Evolutionary conservation across 2,113 vertebrate species (phyloP), one percentile per base, ranked within the genome.

Genomic region (Okapia johnstoni): DNA sequence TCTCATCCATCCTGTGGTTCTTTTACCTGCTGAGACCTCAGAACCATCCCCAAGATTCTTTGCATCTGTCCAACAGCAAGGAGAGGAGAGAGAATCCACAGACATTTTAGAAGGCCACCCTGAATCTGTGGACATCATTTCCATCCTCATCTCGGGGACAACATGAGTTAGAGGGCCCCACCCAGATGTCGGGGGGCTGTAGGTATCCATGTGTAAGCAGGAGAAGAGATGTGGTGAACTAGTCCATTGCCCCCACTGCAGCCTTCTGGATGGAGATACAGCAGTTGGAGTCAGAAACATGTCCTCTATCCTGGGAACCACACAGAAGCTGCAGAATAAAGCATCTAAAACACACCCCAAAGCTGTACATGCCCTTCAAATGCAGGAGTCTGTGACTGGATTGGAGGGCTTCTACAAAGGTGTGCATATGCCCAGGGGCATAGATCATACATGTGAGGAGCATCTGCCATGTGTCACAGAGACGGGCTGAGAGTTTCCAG

Each of bases 401-500:
- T 8, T n/a, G 25, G 40, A 40, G 11, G 10, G 8, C 10, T 83
- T 21, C 52, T 16, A 23, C n/a, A 83, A n/a, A 25, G 80, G 13
- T 21, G n/a, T 55, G 80, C 19, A 5, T 26, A 25, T 25, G 33
- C 52, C 80, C 4, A 15, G 61, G n/a, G 43, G 30, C 14, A 14
- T 7, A 21, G 6, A 21, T n/a, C 43, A 28, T 3, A 48, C 1
- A 4, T 2, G 13, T 46, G 43, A 54, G 46, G 46, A 60, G 3
- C 55, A 8, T 28, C 15, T 48, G 58, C 55, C 11, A 6, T 0
- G 0, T 36, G 58, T 33, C 66, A 15, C 5, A 30, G 15, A 70
- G 48, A 25, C 17, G 54, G 66, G 30, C 16, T 1, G 19, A 40
- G 36, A 30, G 19, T 7, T 28, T 25, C 30, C 17, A 5, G 46